A percentile compares a stretch with the other conserved stretches of the same genome.
Evolutionary conservation across 1,140 invertebrate species (phyloP).

Genomic region (Protaetia brevitarsis): DNA sequence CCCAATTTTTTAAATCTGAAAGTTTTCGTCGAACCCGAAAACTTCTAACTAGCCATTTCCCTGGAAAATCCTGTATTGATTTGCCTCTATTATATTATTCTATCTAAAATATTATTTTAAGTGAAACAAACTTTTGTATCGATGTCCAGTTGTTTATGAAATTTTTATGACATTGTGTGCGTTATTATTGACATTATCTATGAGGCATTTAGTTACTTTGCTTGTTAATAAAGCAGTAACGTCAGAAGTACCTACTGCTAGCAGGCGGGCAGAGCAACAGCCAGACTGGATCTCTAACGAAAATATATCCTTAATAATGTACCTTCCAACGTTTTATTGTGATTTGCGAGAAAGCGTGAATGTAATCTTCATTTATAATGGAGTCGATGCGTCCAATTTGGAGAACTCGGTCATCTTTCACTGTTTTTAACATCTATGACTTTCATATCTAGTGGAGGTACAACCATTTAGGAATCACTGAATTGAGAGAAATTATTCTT

Average conservation of each 20-base stretch:
- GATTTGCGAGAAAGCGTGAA: neutral
- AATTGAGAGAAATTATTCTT: neutral
- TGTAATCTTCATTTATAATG: conserved; percentile 3
- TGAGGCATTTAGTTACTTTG: neutral
- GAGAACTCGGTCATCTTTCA: neutral
- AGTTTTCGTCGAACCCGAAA: too few species aligned
- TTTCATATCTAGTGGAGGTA: neutral
- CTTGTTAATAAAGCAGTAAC: neutral
- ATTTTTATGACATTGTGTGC: too few species aligned
- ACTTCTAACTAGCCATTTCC: too few species aligned
- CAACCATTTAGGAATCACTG: too few species aligned
- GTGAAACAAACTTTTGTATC: too few species aligned
- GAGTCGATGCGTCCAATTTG: neutral
- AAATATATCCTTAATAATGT: neutral
- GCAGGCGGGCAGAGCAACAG: neutral
- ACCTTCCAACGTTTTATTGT: neutral
- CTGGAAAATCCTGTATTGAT: too few species aligned
- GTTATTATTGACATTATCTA: neutral
- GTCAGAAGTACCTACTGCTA: too few species aligned
- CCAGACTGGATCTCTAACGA: neutral
- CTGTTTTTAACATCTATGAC: neutral
- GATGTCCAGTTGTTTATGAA: too few species aligned
- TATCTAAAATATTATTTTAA: too few species aligned
- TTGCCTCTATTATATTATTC: too few species aligned
- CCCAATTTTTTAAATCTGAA: too few species aligned